A percentile compares a stretch with the other conserved stretches of the same genome.
Evolutionary conservation across 2,113 vertebrate species (phyloP).

Genomic region (Dicerorhinus sumatrensis): DNA sequence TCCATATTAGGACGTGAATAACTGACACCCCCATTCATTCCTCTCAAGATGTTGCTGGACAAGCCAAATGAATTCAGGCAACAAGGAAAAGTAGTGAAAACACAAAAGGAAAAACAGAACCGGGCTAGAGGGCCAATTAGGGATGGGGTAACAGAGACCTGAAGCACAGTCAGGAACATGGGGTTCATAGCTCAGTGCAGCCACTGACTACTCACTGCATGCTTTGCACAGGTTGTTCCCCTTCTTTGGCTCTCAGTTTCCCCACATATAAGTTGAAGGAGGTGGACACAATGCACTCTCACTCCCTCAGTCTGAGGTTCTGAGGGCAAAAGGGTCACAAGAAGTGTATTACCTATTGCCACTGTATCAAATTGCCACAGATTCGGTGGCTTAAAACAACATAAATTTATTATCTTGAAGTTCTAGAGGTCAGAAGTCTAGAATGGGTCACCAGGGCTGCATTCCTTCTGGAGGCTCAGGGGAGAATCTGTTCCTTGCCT

Average conservation of each 20-base stretch:
- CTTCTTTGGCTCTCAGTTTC: not conserved
- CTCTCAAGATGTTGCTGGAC: not conserved
- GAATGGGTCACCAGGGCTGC: not conserved
- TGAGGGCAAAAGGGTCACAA: not conserved
- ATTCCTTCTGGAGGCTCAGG: not conserved
- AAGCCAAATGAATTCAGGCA: not conserved
- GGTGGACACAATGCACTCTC: not conserved
- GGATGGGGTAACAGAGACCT: not conserved
- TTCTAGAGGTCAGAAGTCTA: not conserved
- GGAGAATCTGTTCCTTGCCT: not conserved
- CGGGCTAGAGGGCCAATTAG: not conserved
- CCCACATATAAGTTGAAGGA: not conserved
- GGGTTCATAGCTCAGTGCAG: not conserved
- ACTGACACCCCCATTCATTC: not conserved
- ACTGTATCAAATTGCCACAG: not conserved
- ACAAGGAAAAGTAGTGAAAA: not conserved
- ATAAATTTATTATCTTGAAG: not conserved
- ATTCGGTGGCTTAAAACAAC: not conserved
- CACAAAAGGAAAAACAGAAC: not conserved
- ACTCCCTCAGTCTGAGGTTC: not conserved
- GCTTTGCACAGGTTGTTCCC: not conserved
- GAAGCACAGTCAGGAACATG: not conserved
- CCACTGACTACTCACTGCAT: not conserved
- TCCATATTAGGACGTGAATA: not conserved
- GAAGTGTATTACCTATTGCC: not conserved